Percentiles rank a stretch among this genome's conserved stretches.
Evolutionary conservation across 2,888 invertebrate species (phyloP).

Genomic region (Brenthis ino): DNA sequence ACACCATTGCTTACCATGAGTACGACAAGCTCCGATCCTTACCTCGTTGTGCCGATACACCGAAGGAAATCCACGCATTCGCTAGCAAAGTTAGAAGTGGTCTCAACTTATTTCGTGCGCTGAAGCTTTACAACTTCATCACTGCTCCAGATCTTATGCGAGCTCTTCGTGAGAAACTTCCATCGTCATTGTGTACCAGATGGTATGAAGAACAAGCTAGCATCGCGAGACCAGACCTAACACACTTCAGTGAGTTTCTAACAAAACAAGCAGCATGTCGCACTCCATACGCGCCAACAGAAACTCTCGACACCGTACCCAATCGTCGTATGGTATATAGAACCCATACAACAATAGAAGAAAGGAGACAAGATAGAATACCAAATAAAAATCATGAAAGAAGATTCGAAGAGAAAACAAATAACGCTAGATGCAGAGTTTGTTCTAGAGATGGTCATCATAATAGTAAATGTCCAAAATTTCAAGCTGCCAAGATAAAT

Average conservation of each 20-base stretch:
- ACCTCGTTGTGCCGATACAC: conserved; percentile 3
- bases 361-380: neutral
- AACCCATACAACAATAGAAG: neutral
- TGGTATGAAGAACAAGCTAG: too few relatives aligned
- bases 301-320: neutral
- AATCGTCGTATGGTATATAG: neutral
- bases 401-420: neutral
- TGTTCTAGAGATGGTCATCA: neutral
- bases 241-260: too few relatives aligned
- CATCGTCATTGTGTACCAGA: neutral
- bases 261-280: too few relatives aligned
- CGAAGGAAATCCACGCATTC: too few relatives aligned
- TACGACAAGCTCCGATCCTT: neutral
- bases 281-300: neutral
- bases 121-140: too few relatives aligned
- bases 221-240: too few relatives aligned
- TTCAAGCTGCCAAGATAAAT: neutral
- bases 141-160: too few relatives aligned
- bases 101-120: too few relatives aligned
- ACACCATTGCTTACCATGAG: neutral
- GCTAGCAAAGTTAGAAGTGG: too few relatives aligned
- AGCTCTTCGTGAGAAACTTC: conserved; percentile 16
- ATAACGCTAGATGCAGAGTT: neutral
- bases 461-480: neutral
- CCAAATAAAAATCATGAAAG: neutral